These are phyloP conservation scores for Sinotaia quadrata DNA, from an alignment of 2,888 invertebrate species.

Conservation along the genomic window DNA sequence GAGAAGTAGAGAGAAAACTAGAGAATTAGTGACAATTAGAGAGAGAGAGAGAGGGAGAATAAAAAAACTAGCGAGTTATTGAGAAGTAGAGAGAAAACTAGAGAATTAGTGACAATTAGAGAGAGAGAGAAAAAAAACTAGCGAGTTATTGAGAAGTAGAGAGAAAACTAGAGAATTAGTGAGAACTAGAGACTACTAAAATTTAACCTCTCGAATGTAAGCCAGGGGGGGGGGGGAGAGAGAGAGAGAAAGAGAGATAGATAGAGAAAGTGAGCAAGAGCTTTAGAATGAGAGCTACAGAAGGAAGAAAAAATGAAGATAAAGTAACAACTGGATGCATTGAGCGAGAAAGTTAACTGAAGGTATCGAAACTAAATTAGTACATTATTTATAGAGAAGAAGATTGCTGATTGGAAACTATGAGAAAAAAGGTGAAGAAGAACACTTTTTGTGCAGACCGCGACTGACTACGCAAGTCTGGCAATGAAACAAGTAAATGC, in stretches of 20 bases:
- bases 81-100: background rate
- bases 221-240: slow-evolving; percentile 1
- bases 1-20: too few species aligned
- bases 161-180: background rate
- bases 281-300: background rate
- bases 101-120: slow-evolving; percentile 14
- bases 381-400: background rate
- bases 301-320: background rate
- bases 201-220: background rate
- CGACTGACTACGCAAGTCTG: too few species aligned
- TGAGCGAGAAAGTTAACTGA: background rate
- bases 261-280: slow-evolving; percentile 1
- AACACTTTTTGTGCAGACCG: too few species aligned
- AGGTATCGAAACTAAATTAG: background rate
- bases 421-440: too few species aligned
- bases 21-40: too few species aligned
- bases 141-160: background rate
- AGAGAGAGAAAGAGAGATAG: slow-evolving; percentile 3
- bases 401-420: too few species aligned
- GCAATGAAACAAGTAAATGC: too few species aligned
- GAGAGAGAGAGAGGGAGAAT: slow-evolving; percentile 7
- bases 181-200: background rate
- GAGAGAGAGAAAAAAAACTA: background rate
- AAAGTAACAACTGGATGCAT: background rate
- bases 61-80: background rate